A percentile compares a stretch with the other conserved stretches of the same genome.
Evolutionary conservation across 2,888 invertebrate species (phyloP).

Genomic region (Zygaena filipendulae): DNA sequence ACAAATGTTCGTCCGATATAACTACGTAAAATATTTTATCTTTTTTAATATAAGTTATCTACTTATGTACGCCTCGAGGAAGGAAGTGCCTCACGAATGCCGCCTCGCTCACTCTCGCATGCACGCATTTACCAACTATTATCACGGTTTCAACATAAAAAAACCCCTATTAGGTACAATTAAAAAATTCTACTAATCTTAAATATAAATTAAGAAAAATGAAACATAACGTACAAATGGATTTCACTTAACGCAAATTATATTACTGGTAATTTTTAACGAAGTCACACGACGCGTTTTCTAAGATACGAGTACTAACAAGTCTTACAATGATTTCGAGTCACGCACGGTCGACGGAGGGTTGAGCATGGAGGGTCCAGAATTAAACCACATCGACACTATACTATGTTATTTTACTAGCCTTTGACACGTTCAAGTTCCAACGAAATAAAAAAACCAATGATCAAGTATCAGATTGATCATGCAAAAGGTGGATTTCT

Average conservation of each 20-base stretch:
- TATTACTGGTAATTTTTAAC: too few species aligned
- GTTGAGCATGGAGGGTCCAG: too few species aligned
- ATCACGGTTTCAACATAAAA: conserved; percentile 64
- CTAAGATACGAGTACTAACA: too few species aligned
- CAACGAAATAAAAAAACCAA: too few species aligned
- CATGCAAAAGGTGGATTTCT: too few species aligned
- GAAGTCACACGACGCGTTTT: too few species aligned
- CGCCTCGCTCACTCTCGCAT: conserved; percentile 43
- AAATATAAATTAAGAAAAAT: conserved; percentile 59
- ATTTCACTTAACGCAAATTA: conserved; percentile 57
- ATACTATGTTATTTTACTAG: too few species aligned
- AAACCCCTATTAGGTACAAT: conserved; percentile 50
- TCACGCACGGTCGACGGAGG: too few species aligned
- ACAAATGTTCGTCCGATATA: conserved; percentile 34
- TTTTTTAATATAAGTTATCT: conserved; percentile 4
- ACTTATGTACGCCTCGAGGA: conserved; percentile 43
- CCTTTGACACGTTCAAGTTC: too few species aligned
- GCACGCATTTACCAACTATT: conserved; percentile 61
- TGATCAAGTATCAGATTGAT: too few species aligned
- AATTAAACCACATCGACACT: too few species aligned
- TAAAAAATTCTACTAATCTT: conserved; percentile 61
- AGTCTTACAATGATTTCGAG: too few species aligned
- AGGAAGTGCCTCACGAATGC: conserved; percentile 61
- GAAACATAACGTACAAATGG: conserved; percentile 48
- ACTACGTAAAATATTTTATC: not conserved